These are phyloP conservation scores for Botrylloides violaceus DNA, from an alignment of 23 tunicate genomes.

Conservation along the genomic window DNA sequence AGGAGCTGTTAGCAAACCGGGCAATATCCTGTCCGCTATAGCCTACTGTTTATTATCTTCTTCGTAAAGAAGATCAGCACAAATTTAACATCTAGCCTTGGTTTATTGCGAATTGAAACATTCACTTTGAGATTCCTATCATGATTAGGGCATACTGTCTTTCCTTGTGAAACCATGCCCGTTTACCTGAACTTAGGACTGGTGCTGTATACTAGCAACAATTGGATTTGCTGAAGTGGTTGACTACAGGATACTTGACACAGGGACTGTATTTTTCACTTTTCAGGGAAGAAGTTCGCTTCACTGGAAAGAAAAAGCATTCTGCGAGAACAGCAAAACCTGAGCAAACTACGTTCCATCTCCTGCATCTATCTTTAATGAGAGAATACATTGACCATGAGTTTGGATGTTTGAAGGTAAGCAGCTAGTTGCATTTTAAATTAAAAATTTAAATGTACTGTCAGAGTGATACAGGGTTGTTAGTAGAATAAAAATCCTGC, in stretches of 20 bases:
- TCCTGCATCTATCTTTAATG: slow-evolving; percentile 85
- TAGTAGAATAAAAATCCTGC: too few species aligned
- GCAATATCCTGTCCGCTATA: too few species aligned
- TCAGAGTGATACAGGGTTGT: too few species aligned
- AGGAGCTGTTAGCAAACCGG: too few species aligned
- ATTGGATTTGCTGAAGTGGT: background rate
- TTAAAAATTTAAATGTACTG: too few species aligned
- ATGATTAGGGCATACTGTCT: too few species aligned
- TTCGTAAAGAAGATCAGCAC: too few species aligned
- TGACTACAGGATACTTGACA: background rate
- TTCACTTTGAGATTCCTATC: too few species aligned
- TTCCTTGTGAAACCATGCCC: background rate
- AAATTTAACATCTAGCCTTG: too few species aligned
- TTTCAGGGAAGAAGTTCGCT: slow-evolving; percentile 80
- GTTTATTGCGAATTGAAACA: too few species aligned
- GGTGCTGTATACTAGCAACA: background rate
- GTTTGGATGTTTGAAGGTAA: slow-evolving; percentile 63
- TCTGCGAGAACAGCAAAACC: slow-evolving; percentile 43
- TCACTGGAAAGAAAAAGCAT: slow-evolving; percentile 39
- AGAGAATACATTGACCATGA: slow-evolving; percentile 98
- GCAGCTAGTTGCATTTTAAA: too few species aligned
- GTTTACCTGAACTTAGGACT: background rate
- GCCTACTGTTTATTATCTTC: too few species aligned
- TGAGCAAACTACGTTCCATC: slow-evolving; percentile 93
- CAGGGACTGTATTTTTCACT: background rate